Conservation (phyloP, 2,888 invertebrate genomes). For the Mythimna vitellina region DNA sequence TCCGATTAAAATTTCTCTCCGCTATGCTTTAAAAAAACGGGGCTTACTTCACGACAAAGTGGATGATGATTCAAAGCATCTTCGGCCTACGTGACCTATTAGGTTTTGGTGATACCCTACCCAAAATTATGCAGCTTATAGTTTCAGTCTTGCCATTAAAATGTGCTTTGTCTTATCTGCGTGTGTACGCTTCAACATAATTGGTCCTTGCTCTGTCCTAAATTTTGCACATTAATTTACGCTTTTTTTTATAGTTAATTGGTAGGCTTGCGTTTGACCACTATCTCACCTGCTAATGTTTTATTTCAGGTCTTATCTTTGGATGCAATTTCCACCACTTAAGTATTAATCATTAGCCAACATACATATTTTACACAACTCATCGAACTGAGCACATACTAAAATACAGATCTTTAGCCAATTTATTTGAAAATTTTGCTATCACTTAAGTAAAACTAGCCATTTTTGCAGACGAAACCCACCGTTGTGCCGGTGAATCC, state of each 20-base stretch:
- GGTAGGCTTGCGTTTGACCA: too few relatives aligned
- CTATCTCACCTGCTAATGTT: not conserved
- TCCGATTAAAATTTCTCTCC: not conserved
- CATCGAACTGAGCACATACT: not conserved
- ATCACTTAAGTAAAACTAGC: not conserved
- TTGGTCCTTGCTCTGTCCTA: not conserved
- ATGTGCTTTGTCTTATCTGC: not conserved
- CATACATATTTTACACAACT: not conserved
- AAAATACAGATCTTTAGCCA: not conserved
- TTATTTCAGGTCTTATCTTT: constrained; percentile 3
- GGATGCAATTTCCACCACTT: not conserved
- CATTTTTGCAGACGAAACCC: constrained; percentile 91
- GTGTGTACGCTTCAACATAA: not conserved
- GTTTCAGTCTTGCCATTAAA: not conserved
- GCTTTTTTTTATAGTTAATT: too few relatives aligned
- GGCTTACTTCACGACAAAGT: not conserved
- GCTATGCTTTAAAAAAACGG: not conserved
- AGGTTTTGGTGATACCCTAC: not conserved
- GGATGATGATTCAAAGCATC: not conserved
- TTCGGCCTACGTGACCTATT: not conserved
- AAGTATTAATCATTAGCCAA: not conserved
- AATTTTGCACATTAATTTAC: not conserved
- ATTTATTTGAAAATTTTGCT: not conserved
- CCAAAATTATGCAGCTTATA: not conserved
- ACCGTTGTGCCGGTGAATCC: constrained; percentile 94